Evolutionary conservation across 2,797 vertebrate species (phyloP), one percentile per base, ranked within the genome.

Genomic region (Limosa lapponica): DNA sequence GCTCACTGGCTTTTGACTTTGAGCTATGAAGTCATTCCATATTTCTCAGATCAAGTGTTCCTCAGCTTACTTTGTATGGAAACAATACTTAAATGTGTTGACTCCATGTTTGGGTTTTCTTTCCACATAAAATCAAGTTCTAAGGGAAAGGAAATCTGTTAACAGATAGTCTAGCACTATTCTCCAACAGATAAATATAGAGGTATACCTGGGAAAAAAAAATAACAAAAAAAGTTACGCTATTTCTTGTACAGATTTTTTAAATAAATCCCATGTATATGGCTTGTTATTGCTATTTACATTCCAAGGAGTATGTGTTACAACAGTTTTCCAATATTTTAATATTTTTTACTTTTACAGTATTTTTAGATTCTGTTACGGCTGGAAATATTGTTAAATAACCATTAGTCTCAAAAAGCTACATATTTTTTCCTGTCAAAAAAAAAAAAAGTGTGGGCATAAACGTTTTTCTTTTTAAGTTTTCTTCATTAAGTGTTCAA

Each of bases 261-360:
- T 13, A 83, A 65, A 81, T 27, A 36, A 64, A 51, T 17, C 4
- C 10, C 4, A 27, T 4, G 4, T 14, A n/a, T 18, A 24, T 13
- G 10, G 10, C 3, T 48, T 5, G 22, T 65, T 65, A 39, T 30
- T 65, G 4, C 13, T 81, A 36, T 48, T 48, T 73, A 43, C 11
- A 48, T 1, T 59, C 5, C 24, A 18, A 12, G 48, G 37, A 13
- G 0, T n/a, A 3, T 20, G 16, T 48, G 25, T 37, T 54, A 15
- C 3, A 49, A 43, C 8, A 16, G 1, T 27, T 87, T n/a, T 39
- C 36, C 8, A 64, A 20, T 43, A 23, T 55, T 93, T 55, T 55
- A 2, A 25, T 37, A 27, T 34, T 36, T 49, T 64, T 8, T 13
- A 64, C 27, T 65, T 49, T 66, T 58, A 8, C 0, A 2, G 4